Base-by-base conservation (phyloP, 2,888 invertebrate species). In the Thereva unica region DNA sequence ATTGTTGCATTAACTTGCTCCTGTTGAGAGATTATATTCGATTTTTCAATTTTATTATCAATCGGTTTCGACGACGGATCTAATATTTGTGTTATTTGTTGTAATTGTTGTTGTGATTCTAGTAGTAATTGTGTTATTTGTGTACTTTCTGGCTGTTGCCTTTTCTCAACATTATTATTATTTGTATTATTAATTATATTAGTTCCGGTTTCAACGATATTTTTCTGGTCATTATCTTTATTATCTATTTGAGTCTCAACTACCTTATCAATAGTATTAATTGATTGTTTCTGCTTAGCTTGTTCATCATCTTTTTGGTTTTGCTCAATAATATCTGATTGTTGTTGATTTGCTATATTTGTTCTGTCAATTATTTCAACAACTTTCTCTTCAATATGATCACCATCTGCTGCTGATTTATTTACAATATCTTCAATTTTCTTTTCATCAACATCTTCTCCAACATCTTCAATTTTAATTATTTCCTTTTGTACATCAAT, bases 371-470 rank as follows among this genome's bases (percentile, higher is more conserved):
- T 5, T 34, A 35, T 23, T 56, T 56, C 61, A 37, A 50, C 10
- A 9, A 40, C 7, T 6, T 38, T 49, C 34, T 3, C 6, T 42
- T 7, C 8, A 42, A 42, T 42, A 12, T 6, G 23, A 7, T 45
- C 45, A 12, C 23, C 10, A 12, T 10, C 5, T 8, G 54, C 8
- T 47, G 37, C 12, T 37, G 67, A 35, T 42, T 38, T 57, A 41
- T 68, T 71, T 52, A 57, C 61, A 23, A 69, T 8, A 12, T 63
- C 50, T 40, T 67, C 66, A 7, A 68, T 67, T 61, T 68, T 61
- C 4, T 55, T 64, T 40, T 64, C 61, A 38, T 69, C 68, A 4
- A 50, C 57, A 41, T 38, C 49, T 10, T 64, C 64, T 40, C 50
- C 63, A n/a, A 61, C 50, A n/a, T 61, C 64, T 63, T 68, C 65